Evolutionary conservation across 2,888 invertebrate genomes (phyloP).

Genomic region (Pristionchus entomophagus): DNA sequence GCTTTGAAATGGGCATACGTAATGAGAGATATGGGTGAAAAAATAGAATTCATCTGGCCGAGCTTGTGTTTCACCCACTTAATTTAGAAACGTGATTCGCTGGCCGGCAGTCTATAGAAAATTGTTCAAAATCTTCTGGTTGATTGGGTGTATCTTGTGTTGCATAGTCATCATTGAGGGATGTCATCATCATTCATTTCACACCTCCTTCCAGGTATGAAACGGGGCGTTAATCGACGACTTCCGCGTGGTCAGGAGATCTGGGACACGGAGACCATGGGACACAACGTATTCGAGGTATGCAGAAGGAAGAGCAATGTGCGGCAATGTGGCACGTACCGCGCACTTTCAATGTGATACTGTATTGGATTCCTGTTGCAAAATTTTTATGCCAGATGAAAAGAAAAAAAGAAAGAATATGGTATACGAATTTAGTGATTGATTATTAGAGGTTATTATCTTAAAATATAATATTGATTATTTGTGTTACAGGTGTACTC

Average conservation of each 20-base stretch:
- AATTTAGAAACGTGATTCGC: not conserved
- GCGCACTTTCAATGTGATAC: no score
- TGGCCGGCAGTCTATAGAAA: no score
- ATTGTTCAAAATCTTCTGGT: no score
- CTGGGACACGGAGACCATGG: constrained; percentile 74
- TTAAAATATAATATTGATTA: not conserved
- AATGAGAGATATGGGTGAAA: not conserved
- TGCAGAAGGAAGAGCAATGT: not conserved
- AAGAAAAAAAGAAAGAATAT: not conserved
- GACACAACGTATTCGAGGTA: constrained; percentile 73
- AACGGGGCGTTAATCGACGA: constrained; percentile 67
- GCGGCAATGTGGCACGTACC: no score
- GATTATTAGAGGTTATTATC: not conserved
- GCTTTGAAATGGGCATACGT: not conserved
- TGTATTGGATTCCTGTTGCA: no score
- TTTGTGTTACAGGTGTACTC: constrained; percentile 59
- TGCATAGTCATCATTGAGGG: no score
- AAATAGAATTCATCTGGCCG: not conserved
- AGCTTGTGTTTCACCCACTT: not conserved
- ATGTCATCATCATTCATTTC: no score
- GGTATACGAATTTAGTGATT: not conserved
- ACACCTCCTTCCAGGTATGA: no score
- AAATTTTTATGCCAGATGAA: not conserved
- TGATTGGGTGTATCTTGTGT: no score
- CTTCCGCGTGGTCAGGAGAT: constrained; percentile 73